A percentile compares a stretch with the other conserved stretches of the same genome.
Evolutionary conservation across 2,113 vertebrate species (phyloP).

Genomic region (Psettodes erumei): DNA sequence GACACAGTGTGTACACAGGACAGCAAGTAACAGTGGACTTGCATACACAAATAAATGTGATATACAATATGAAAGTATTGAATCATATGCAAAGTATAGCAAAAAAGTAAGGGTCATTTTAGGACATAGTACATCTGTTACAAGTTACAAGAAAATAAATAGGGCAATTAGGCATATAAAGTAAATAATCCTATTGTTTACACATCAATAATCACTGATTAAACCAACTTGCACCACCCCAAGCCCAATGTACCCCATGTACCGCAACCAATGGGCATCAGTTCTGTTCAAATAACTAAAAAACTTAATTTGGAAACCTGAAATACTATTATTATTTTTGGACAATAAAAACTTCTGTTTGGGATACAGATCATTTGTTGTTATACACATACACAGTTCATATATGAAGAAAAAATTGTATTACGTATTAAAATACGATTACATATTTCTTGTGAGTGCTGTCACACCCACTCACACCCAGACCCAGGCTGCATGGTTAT

Average conservation of each 20-base stretch:
- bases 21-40: too few species aligned
- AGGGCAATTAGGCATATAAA: constrained; percentile 48
- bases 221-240: background rate
- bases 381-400: too few species aligned
- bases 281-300: too few species aligned
- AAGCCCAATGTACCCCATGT: background rate
- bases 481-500: too few species aligned
- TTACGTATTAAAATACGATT: too few species aligned
- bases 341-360: too few species aligned
- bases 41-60: background rate
- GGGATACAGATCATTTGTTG: too few species aligned
- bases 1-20: too few species aligned
- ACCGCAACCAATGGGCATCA: background rate
- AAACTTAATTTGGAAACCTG: too few species aligned
- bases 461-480: background rate
- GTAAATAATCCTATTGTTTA: constrained; percentile 50
- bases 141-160: constrained; percentile 27
- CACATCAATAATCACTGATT: constrained; percentile 41
- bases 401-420: too few species aligned
- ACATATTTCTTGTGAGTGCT: background rate
- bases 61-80: background rate
- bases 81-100: background rate
- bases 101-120: background rate
- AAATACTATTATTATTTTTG: too few species aligned
- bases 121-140: background rate